phyloP scores from a whole-genome alignment of 2,113 vertebrate genomes.

The Ranitomeya imitator region DNA sequence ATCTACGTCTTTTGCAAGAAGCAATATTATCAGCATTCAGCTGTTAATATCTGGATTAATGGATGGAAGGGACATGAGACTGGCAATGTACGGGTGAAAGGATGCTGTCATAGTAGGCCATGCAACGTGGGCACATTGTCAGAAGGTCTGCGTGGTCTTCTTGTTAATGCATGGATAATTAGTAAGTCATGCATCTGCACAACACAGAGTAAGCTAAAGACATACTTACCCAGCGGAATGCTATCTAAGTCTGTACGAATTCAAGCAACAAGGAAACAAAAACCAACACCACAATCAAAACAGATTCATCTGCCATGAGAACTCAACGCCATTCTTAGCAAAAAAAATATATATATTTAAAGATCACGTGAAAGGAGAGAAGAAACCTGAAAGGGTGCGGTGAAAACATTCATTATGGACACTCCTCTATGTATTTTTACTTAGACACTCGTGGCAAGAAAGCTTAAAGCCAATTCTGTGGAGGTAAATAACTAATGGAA shows the following conservation, averaged over 20 bases:
- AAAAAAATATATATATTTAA: not conserved
- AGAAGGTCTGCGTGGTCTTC: conserved; percentile 68
- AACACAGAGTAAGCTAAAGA: conserved; percentile 75
- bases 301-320: conserved; percentile 76
- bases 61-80: conserved; percentile 15
- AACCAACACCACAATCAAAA: conserved; percentile 89
- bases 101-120: conserved; percentile 67
- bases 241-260: conserved; percentile 96
- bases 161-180: conserved; percentile 80
- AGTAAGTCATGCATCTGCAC: conserved; percentile 79
- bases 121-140: conserved; percentile 70
- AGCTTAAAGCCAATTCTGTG: not conserved
- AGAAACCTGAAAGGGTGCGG: not conserved
- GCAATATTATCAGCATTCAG: conserved; percentile 60
- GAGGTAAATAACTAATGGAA: not conserved
- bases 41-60: conserved; percentile 49
- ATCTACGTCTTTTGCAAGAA: conserved; percentile 57
- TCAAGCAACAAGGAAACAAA: conserved; percentile 86
- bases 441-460: not conserved
- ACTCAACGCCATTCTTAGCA: conserved; percentile 57
- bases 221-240: conserved; percentile 90
- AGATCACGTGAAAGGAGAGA: conserved; percentile 23
- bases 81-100: conserved; percentile 60
- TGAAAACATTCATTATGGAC: not conserved
- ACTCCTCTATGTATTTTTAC: not conserved